phyloP scores from a whole-genome alignment of 2,888 invertebrate species.

The Tenthredo scrophulariae region DNA sequence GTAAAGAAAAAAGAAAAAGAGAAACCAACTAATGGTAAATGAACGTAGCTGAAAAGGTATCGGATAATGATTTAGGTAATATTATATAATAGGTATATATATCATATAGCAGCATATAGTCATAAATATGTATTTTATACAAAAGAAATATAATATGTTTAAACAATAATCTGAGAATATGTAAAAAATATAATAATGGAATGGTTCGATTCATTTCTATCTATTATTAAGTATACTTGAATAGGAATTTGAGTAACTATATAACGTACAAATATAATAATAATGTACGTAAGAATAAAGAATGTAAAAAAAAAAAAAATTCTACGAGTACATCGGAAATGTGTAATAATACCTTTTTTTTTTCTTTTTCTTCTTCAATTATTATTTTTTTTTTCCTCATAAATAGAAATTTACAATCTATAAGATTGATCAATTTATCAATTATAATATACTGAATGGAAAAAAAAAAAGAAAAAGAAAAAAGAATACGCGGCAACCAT shows the following conservation, averaged over 20 bases:
- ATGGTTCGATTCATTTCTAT: not conserved
- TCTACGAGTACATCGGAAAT: not conserved
- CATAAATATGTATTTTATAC: not conserved
- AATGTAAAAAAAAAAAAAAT: not conserved
- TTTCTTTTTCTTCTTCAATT: too few species aligned
- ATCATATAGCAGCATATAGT: not conserved
- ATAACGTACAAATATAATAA: not conserved
- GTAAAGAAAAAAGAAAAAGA: not conserved
- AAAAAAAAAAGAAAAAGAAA: not conserved
- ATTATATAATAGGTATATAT: not conserved
- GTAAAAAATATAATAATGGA: constrained; percentile 9
- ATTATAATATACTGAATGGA: too few species aligned
- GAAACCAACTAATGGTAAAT: not conserved
- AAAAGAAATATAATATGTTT: not conserved
- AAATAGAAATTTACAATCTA: too few species aligned
- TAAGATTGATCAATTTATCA: too few species aligned
- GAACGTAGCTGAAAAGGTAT: not conserved
- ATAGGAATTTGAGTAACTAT: not conserved
- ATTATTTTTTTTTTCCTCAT: not conserved
- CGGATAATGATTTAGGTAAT: not conserved
- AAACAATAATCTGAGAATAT: not conserved
- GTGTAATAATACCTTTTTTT: not conserved
- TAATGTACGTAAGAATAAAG: not conserved
- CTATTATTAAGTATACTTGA: not conserved
- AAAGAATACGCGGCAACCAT: too few species aligned